Conservation (phyloP, 35 echinoderm and acorn worm species). For the Stichopus chloronotus region DNA sequence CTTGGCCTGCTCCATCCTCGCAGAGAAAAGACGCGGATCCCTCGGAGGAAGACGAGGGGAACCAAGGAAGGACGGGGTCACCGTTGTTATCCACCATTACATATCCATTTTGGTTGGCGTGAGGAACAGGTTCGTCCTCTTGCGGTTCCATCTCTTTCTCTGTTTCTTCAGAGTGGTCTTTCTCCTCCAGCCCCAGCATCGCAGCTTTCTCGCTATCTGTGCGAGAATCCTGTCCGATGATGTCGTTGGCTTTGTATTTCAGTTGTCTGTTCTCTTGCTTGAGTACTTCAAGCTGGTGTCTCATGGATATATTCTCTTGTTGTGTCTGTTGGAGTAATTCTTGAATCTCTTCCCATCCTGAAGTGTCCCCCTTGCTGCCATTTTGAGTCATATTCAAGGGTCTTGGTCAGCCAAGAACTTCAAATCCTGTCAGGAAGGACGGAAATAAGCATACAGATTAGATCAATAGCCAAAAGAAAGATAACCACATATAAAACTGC, state of each 20-base stretch:
- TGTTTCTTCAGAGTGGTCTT: conserved; percentile 52
- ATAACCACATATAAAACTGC: no score
- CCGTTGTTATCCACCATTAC: conserved; percentile 77
- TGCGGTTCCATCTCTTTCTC: conserved; percentile 31
- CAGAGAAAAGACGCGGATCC: conserved; percentile 48
- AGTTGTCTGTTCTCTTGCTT: conserved; percentile 84
- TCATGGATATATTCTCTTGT: conserved; percentile 93
- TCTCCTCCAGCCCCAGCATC: conserved; percentile 77
- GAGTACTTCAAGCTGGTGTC: conserved; percentile 84
- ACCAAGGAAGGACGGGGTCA: conserved; percentile 73
- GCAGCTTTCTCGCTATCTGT: conserved; percentile 92
- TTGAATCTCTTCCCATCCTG: conserved; percentile 95
- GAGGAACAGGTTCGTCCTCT: neutral
- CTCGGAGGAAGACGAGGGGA: conserved; percentile 86
- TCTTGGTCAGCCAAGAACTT: neutral
- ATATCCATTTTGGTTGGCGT: conserved; percentile 53
- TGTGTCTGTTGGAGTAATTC: conserved; percentile 95
- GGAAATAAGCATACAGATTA: no score
- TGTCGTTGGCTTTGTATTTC: conserved; percentile 72
- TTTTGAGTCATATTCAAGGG: conserved; percentile 28
- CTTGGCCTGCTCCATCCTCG: conserved; percentile 63
- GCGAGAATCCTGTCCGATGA: conserved; percentile 68
- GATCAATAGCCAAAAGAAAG: no score
- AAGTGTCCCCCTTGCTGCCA: conserved; percentile 62
- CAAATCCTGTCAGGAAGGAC: neutral